Base-by-base conservation (phyloP, 2,113 vertebrate species). In the Pluvialis apricaria region DNA sequence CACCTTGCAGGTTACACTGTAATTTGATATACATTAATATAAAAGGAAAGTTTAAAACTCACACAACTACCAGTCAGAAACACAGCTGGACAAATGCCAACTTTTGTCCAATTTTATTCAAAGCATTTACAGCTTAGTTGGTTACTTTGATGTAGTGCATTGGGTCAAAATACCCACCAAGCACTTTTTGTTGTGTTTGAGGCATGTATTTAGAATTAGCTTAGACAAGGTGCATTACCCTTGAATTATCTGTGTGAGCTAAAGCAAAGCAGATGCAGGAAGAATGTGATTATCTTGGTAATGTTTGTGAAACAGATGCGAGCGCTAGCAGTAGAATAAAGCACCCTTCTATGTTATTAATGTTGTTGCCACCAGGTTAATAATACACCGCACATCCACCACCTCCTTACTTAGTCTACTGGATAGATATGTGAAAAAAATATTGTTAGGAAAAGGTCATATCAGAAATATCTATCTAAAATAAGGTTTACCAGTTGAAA, bases 221-320 rank as follows among this genome's bases (percentile, higher is more conserved):
- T 97, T 95, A 97, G 96, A 96, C 96, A 97, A 96, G 96, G 96
- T 96, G 96, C 96, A 97, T 97, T 96, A 92, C 96, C 91, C 95
- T 96, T 96, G 95, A 97, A 97, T 97, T 96, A 96, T 96, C 89
- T 94, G 87, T 91, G 96, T 94, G 94, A 97, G 94, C 87, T 91
- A 95, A 94, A 97, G 97, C 92, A 97, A 97, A 96, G 94, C 96
- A 97, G 95, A 96, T 95, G 96, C 96, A 95, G 95, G 78, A 94
- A 88, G 96, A 96, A 97, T 93, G 94, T 95, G 95, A 97, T 97
- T 96, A 95, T 94, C 92, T 94, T 88, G 83, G 92, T 96, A 97
- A 95, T 83, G 94, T 94, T 96, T 94, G 86, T 93, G 96, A 96
- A 96, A 80, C 91, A 94, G 97, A 94, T 88, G 91, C 38, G 6